Base-by-base conservation (phyloP, 2,113 vertebrate species). In the Sakesphorus luctuosus region DNA sequence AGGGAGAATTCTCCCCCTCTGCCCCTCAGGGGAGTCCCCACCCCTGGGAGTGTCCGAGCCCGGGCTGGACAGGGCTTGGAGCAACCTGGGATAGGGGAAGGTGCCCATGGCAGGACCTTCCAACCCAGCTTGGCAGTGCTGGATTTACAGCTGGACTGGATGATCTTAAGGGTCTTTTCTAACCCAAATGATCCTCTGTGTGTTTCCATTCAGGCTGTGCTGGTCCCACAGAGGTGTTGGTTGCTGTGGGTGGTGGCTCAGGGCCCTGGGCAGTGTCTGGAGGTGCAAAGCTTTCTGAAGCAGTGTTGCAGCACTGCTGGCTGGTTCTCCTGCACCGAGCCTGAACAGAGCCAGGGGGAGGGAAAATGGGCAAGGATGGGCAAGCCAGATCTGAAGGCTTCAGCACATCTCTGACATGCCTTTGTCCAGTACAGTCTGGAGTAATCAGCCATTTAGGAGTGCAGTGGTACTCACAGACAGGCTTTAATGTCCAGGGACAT, bases 1-100 rank as follows among this genome's bases (percentile, higher is more conserved):
- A 63, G 53, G 53, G 53, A n/a, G 2, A 21, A 69, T 88, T 65
- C 59, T 92, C 40, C 12, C 6, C 33, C 17, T 52, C 26, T 77
- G 62, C 19, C 16, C 4, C 19, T 63, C 40, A 40, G 40, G 29
- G 40, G 29, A 63, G n/a, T 49, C 19, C 3, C 10, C 29, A 43
- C 16, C 10, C 46, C 23, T 62, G 63, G 36, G 0, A 24, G 10
- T 0, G 2, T 29, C 18, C 28, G 49, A 59, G 26, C 6, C 2
- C 11, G 18, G 16, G 35, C 1, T 82, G 65, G n/a, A 18, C 0
- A 0, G 4, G 2, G 17, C 31, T 89, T 23, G 18, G 18, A 50
- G 26, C 5, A 71, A 16, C 56, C 6, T 21, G 29, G 5, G 19
- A 2, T 26, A 4, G 61, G 26, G 40, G 18, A 11, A 74, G 19